Evolutionary conservation across 2,113 vertebrate species (phyloP), one percentile per base, ranked within the genome.

Genomic region (Apistogramma diplotaenia): DNA sequence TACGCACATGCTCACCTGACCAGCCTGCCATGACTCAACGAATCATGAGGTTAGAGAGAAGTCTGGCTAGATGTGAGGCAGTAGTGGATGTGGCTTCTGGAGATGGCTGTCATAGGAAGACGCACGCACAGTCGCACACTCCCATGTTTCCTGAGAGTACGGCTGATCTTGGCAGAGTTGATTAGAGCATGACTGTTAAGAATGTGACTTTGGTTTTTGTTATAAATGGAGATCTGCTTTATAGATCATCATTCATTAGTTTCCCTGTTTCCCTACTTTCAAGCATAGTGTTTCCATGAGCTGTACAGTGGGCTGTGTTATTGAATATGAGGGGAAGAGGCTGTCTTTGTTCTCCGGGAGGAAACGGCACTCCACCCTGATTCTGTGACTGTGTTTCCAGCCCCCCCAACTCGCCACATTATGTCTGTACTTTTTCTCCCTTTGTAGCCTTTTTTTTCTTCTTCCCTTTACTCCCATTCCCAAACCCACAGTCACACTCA

Each of bases 271-370:
- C n/a, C n/a, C 9, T 74, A 74, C 46, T 27, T 73, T 55, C 8
- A 7, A 46, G 61, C 58, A 6, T 40, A 6, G 33, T 56, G 57
- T 76, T 85, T 84, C 79, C 76, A 46, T 40, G 33, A 76, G 65
- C 76, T 49, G 74, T 31, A 58, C 72, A 76, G 76, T 85, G 65
- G 40, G 55, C 65, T 82, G 57, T 87, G 87, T 87, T 92, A 25
- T 74, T 87, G 72, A 82, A 62, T 87, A 82, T 58, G 78, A 91
- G 91, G 89, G 93, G 90, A 90, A 91, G 89, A 83, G 92, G 85
- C 80, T 82, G 92, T 89, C 90, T 91, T 94, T 94, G 93, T 92
- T 94, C 87, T 92, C 81, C 2, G 60, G 72, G 77, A 85, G 83
- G 83, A 85, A 85, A 76, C 13, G 46, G 77, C 77, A 71, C 83